Evolutionary conservation across 2,888 invertebrate species (phyloP).

Genomic region (Lasioglossum marginatum): DNA sequence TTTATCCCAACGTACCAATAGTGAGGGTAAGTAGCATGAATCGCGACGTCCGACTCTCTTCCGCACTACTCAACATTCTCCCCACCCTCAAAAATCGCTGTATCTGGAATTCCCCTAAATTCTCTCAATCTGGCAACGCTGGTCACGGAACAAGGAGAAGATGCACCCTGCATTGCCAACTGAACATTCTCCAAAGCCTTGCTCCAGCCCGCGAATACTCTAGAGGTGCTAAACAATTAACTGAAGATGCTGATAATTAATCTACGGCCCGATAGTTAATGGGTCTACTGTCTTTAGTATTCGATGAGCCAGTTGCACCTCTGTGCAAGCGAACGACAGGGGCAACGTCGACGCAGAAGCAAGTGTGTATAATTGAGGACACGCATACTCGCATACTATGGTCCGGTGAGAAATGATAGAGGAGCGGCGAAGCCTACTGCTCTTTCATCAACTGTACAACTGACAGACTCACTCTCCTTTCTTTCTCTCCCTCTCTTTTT

Average conservation of each 20-base stretch:
- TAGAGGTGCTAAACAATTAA: neutral
- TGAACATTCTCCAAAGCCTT: neutral
- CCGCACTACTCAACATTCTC: neutral
- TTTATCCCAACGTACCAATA: neutral
- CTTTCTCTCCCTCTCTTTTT: neutral
- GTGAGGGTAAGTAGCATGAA: neutral
- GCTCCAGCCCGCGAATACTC: neutral
- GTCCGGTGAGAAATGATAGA: neutral
- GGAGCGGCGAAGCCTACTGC: neutral
- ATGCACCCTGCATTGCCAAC: neutral
- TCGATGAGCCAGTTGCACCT: neutral
- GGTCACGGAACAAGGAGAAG: neutral
- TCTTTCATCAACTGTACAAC: constrained; percentile 6
- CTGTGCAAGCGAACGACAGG: neutral
- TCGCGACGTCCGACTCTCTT: neutral
- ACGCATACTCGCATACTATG: neutral
- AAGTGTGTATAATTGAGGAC: neutral
- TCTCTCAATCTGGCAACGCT: neutral
- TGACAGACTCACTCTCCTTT: neutral
- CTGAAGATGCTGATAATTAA: neutral
- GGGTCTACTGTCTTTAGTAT: neutral
- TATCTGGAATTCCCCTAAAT: neutral
- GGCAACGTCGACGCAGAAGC: neutral
- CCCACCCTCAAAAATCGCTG: neutral
- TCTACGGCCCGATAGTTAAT: neutral